Base-by-base conservation (phyloP, 2,797 vertebrate species). In the Melopsittacus undulatus region DNA sequence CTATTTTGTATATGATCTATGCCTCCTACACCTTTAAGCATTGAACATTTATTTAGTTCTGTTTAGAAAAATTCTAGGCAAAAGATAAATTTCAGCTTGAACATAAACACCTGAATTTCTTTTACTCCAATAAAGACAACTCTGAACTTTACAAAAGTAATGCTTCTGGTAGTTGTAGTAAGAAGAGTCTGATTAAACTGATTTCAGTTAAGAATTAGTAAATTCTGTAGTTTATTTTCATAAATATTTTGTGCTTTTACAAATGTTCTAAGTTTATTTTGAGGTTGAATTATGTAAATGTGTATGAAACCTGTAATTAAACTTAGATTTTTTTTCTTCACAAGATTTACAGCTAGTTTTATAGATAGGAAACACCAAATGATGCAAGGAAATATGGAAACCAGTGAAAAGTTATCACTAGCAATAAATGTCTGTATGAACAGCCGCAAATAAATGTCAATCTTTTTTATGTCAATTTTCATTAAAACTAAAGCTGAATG, bases 401-500 rank as follows among this genome's bases (percentile, higher is more conserved):
- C 2, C 21, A 70, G 51, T 24, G 62, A 42, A 81, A 70, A 94
- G 62, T n/a, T 83, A 49, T 49, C 38, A n/a, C 17, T 34, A 69
- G 11, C 48, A 89, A 85, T 83, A 87, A 80, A 85, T 49, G 8
- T 54, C 45, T 52, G 19, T n/a, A 77, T 24, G 27, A 91, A 83
- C 68, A 83, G 4, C 42, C 49, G 26, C 2, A 91, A 62, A 43
- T 54, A 82, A 52, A 72, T 81, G 36, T 54, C 8, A 75, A 54
- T 83, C 96, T 83, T 43, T 83, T 43, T 46, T 29, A 57, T 40
- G 73, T 57, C 82, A 78, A 26, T 95, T 94, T 88, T 88, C 77
- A 83, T 94, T 90, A 90, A 91, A 88, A 68, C 9, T 61, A 46
- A 86, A 88, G 26, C 22, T 46, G 85, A 88, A 78, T 72, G 22